phyloP scores from a whole-genome alignment of 2,888 invertebrate species.

The Parnassius glacialis region DNA sequence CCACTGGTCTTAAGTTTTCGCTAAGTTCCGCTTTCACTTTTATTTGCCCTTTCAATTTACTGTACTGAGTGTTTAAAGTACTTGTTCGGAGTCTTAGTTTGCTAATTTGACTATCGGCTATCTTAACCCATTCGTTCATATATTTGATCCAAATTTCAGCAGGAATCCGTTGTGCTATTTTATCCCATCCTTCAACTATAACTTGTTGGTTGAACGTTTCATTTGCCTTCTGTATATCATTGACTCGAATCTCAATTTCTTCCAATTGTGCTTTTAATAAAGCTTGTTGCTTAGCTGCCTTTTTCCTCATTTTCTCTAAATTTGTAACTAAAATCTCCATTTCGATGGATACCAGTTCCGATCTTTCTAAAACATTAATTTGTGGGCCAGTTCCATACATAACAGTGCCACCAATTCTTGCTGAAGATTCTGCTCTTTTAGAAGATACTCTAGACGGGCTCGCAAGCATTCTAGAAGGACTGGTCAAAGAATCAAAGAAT shows the following conservation, averaged over 20 bases:
- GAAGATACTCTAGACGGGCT: slow-evolving; percentile 51
- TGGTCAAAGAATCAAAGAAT: slow-evolving; percentile 45
- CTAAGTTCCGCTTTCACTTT: slow-evolving; percentile 79
- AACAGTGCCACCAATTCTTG: slow-evolving; percentile 55
- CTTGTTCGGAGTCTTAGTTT: slow-evolving; percentile 81
- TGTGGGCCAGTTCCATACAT: slow-evolving; percentile 59
- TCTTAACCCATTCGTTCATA: slow-evolving; percentile 82
- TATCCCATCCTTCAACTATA: slow-evolving; percentile 76
- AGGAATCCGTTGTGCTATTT: slow-evolving; percentile 82
- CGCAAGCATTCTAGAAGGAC: slow-evolving; percentile 49
- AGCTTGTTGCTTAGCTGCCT: slow-evolving; percentile 58
- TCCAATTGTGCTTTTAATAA: slow-evolving; percentile 76
- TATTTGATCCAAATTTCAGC: slow-evolving; percentile 82
- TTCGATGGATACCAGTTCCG: slow-evolving; percentile 73
- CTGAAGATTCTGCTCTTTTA: slow-evolving; percentile 58
- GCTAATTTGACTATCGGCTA: slow-evolving; percentile 76
- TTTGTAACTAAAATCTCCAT: slow-evolving; percentile 65
- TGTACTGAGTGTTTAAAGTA: slow-evolving; percentile 76
- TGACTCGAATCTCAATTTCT: slow-evolving; percentile 75
- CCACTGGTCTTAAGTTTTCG: slow-evolving; percentile 80
- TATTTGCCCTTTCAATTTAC: slow-evolving; percentile 77
- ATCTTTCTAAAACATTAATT: slow-evolving; percentile 75
- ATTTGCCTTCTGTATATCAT: slow-evolving; percentile 70
- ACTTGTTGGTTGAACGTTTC: slow-evolving; percentile 76
- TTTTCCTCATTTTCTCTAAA: slow-evolving; percentile 50